Percentiles rank a stretch among this genome's conserved stretches.
Conservation (phyloP, 2,888 invertebrate genomes). For the Rhabditoides inermis region DNA sequence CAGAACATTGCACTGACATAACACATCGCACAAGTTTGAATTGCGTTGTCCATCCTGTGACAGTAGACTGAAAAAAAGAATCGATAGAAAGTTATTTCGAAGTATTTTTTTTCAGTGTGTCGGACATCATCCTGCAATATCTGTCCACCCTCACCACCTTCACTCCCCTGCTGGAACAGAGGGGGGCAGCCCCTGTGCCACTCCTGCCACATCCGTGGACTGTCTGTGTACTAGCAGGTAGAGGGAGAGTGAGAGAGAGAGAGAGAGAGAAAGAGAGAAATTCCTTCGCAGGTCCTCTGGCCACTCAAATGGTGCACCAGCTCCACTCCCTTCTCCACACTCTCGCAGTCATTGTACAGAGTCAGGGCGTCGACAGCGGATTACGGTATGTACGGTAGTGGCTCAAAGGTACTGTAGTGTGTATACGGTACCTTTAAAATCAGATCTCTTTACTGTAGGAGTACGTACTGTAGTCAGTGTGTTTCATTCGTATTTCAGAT, state of each 20-base stretch:
- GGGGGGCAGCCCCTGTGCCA: slow-evolving; percentile 13
- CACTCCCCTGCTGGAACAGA: slow-evolving; percentile 22
- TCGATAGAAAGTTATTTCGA: neutral
- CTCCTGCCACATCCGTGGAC: too few relatives aligned
- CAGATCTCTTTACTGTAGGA: too few relatives aligned
- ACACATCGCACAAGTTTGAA: too few relatives aligned
- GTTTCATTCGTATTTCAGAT: too few relatives aligned
- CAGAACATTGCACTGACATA: too few relatives aligned
- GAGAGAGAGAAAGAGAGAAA: neutral
- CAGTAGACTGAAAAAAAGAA: too few relatives aligned
- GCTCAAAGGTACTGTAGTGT: neutral
- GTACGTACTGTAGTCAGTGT: too few relatives aligned
- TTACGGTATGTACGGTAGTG: slow-evolving; percentile 1
- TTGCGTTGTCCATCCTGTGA: too few relatives aligned
- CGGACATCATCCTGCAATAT: slow-evolving; percentile 75
- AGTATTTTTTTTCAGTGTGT: slow-evolving; percentile 62
- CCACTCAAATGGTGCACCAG: slow-evolving; percentile 39
- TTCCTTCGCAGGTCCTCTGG: neutral
- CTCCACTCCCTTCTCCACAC: slow-evolving; percentile 48
- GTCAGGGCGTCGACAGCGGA: slow-evolving; percentile 29
- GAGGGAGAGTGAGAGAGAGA: slow-evolving; percentile 4
- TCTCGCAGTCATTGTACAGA: slow-evolving; percentile 43
- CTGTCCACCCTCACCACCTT: slow-evolving; percentile 40
- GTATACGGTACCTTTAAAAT: too few relatives aligned
- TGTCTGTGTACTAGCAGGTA: too few relatives aligned